phyloP scores from a whole-genome alignment of 2,113 vertebrate species.

The Zosterops hypoxanthus region DNA sequence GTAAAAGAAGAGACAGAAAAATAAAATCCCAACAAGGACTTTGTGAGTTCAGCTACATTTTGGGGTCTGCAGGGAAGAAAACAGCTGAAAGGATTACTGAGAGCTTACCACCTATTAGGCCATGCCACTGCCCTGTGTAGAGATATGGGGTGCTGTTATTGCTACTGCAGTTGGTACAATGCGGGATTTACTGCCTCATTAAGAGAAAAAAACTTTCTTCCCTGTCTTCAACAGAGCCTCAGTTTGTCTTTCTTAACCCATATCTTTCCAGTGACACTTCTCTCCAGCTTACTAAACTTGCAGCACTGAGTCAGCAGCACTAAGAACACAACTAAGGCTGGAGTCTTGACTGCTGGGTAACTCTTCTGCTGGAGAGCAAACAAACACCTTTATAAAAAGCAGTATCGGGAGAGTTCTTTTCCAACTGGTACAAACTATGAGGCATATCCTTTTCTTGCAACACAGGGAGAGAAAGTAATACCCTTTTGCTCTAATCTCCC shows the following conservation, averaged over 20 bases:
- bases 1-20: not conserved
- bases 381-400: not conserved
- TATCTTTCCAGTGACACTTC: not conserved
- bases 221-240: not conserved
- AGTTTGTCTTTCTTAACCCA: not conserved
- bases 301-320: not conserved
- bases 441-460: not conserved
- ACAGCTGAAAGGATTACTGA: not conserved
- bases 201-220: not conserved
- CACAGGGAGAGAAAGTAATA: not conserved
- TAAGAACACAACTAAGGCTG: not conserved
- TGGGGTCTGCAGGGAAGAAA: not conserved
- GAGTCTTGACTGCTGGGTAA: not conserved
- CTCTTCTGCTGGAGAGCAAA: not conserved
- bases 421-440: not conserved
- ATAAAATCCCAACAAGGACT: not conserved
- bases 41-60: not conserved
- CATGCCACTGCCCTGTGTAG: not conserved
- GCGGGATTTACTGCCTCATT: not conserved
- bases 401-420: not conserved
- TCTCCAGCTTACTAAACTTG: not conserved
- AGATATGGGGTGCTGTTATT: not conserved
- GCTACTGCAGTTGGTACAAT: not conserved
- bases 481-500: not conserved
- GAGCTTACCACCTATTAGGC: not conserved